phyloP scores from a whole-genome alignment of 2,113 vertebrate species.

The Percina caprodes region DNA sequence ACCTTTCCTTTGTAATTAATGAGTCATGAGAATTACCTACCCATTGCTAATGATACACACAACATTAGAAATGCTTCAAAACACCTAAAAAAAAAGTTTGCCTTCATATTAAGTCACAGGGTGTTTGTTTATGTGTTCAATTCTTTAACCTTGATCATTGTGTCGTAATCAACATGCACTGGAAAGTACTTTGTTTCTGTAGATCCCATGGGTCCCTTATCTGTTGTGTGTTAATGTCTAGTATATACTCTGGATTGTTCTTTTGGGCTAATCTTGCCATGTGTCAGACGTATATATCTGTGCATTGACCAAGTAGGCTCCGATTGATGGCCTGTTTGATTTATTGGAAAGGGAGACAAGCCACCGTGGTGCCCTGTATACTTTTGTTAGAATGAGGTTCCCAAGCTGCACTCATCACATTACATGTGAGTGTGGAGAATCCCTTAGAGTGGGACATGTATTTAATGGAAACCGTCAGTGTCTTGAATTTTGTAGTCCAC shows the following conservation, averaged over 20 bases:
- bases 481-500: constrained; percentile 83
- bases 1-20: constrained; percentile 40
- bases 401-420: constrained; percentile 50
- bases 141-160: constrained; percentile 65
- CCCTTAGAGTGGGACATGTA: constrained; percentile 66
- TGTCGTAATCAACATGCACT: constrained; percentile 86
- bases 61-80: constrained; percentile 32
- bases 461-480: constrained; percentile 83
- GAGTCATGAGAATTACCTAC: constrained; percentile 30
- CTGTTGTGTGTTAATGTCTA: constrained; percentile 74
- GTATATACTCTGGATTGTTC: constrained; percentile 76
- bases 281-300: constrained; percentile 59
- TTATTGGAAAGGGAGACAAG: constrained; percentile 77
- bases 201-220: constrained; percentile 74
- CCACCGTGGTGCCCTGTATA: constrained; percentile 77
- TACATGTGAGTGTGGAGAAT: constrained; percentile 46
- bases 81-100: constrained; percentile 32
- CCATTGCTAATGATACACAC: constrained; percentile 14
- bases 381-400: constrained; percentile 67
- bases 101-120: constrained; percentile 50
- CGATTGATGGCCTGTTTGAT: constrained; percentile 63
- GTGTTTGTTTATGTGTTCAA: constrained; percentile 58
- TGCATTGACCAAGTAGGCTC: constrained; percentile 61
- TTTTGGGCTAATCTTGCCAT: constrained; percentile 61
- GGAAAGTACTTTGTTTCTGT: constrained; percentile 84